These are phyloP conservation scores for Emydocephalus ijimae DNA, from an alignment of 2,113 vertebrate genomes.

Conservation along the genomic window DNA sequence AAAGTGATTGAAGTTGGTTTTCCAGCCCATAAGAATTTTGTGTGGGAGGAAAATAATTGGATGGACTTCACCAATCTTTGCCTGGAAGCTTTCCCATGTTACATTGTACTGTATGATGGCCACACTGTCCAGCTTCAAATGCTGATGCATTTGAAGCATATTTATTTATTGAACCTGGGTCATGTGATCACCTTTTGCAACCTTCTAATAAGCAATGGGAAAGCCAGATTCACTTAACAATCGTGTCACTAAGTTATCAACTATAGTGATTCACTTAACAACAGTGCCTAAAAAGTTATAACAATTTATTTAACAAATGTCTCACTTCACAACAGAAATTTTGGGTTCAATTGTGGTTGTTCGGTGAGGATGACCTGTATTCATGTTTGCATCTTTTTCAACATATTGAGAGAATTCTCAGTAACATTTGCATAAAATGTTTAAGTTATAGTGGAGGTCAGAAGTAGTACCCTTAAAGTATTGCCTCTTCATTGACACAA, in stretches of 20 bases:
- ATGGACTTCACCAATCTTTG: background rate
- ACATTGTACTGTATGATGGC: background rate
- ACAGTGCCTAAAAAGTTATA: no score
- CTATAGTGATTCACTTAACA: no score
- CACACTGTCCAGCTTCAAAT: background rate
- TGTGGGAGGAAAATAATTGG: background rate
- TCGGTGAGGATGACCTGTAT: background rate
- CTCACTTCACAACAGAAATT: background rate
- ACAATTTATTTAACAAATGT: background rate
- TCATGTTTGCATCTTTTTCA: background rate
- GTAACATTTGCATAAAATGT: background rate
- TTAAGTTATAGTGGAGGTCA: background rate
- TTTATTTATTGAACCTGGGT: background rate
- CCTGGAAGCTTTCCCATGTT: background rate
- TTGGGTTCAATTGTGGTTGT: background rate
- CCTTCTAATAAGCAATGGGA: no score
- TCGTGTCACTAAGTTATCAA: no score
- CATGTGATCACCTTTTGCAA: no score
- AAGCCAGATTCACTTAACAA: no score
- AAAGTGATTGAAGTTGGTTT: background rate
- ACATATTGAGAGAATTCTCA: background rate
- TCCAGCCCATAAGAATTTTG: background rate
- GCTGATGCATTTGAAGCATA: background rate
- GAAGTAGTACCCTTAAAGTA: conserved; percentile 32
- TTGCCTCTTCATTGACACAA: conserved; percentile 8